A percentile compares a stretch with the other conserved stretches of the same genome.
Evolutionary conservation across 2,888 invertebrate genomes (phyloP).

Genomic region (Phyllotreta striolata): DNA sequence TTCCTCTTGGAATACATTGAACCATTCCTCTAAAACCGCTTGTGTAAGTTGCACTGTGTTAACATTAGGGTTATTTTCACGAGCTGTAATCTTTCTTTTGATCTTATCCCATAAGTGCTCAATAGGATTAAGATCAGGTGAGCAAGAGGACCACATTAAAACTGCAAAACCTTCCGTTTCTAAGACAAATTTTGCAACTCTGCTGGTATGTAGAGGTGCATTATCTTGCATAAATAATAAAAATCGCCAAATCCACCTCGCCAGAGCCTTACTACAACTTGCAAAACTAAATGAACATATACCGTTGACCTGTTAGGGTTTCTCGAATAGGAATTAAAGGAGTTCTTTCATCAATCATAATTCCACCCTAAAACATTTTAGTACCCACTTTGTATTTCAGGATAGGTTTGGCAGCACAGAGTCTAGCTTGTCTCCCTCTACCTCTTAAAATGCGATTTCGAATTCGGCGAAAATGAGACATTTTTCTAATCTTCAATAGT

Average conservation of each 20-base stretch:
- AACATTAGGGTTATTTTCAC: background rate
- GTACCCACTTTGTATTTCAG: slow-evolving; percentile 33
- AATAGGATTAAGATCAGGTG: background rate
- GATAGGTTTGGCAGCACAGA: slow-evolving; percentile 29
- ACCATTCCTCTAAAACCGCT: slow-evolving; percentile 12
- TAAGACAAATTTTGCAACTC: background rate
- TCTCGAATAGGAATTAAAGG: slow-evolving; percentile 2
- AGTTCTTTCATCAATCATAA: slow-evolving; percentile 1
- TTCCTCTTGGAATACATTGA: background rate
- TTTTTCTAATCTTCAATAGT: slow-evolving; percentile 39
- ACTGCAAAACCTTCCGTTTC: background rate
- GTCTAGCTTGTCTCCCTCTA: slow-evolving; percentile 35
- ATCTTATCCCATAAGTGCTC: slow-evolving; percentile 3
- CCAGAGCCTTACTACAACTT: background rate
- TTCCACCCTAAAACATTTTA: slow-evolving; percentile 26
- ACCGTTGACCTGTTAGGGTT: slow-evolving; percentile 5
- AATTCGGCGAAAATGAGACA: slow-evolving; percentile 30
- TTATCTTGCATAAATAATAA: too few relatives aligned
- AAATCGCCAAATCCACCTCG: background rate
- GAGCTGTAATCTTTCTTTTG: slow-evolving; percentile 1
- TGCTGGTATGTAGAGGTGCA: background rate
- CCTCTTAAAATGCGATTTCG: slow-evolving; percentile 33
- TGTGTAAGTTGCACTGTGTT: slow-evolving; percentile 7
- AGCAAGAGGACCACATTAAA: background rate
- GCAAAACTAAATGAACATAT: slow-evolving; percentile 1